Evolutionary conservation across 2,797 vertebrate genomes (phyloP).

Genomic region (Chloroceryle inda): DNA sequence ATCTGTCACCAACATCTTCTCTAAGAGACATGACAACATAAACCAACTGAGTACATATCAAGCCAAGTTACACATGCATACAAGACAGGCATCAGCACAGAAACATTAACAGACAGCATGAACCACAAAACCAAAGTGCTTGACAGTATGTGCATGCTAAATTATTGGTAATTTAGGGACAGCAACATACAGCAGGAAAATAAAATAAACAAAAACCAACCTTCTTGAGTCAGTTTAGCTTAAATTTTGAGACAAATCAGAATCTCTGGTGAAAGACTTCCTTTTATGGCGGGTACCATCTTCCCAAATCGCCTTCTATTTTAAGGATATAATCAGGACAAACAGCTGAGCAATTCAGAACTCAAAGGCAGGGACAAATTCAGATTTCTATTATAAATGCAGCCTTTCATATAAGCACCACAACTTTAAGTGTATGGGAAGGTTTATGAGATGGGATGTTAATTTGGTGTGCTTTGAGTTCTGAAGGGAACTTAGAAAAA

Average conservation of each 20-base stretch:
- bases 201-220: too few relatives aligned
- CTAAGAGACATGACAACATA: not conserved
- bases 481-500: not conserved
- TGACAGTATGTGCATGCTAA: not conserved
- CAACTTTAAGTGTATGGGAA: not conserved
- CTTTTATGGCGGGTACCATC: not conserved
- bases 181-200: not conserved
- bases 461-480: not conserved
- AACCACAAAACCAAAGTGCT: not conserved
- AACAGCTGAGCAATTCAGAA: not conserved
- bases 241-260: not conserved
- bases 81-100: not conserved
- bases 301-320: not conserved
- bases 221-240: not conserved
- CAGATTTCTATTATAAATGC: not conserved
- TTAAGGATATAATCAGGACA: constrained; percentile 15
- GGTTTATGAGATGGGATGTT: not conserved
- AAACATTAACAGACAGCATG: not conserved
- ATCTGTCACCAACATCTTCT: not conserved
- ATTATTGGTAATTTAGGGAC: not conserved
- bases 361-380: not conserved
- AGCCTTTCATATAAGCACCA: not conserved
- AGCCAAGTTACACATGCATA: not conserved
- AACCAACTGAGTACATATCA: not conserved
- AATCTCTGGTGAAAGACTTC: not conserved